phyloP scores from a whole-genome alignment of 2,113 vertebrate genomes.

The Dinomys branickii region DNA sequence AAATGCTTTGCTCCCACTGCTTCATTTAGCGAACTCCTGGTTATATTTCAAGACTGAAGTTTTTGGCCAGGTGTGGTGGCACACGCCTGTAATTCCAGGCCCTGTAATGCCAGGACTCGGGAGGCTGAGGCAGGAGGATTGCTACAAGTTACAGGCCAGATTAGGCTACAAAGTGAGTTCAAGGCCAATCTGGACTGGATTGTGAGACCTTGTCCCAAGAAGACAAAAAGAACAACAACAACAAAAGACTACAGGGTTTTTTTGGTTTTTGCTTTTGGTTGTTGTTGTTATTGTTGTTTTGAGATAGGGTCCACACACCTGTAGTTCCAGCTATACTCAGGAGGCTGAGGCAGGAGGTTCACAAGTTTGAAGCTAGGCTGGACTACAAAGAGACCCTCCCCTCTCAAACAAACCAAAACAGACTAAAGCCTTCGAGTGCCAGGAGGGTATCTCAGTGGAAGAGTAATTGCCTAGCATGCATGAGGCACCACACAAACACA shows the following conservation, averaged over 20 bases:
- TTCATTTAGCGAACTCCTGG: slow-evolving; percentile 5
- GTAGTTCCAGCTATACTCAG: neutral
- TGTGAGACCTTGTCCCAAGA: too few species aligned
- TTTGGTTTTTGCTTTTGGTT: too few species aligned
- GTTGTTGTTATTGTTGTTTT: too few species aligned
- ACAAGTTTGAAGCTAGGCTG: neutral
- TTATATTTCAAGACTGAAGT: slow-evolving; percentile 15
- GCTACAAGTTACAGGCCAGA: too few species aligned
- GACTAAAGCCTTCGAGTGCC: neutral
- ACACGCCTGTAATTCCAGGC: neutral
- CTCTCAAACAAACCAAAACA: neutral
- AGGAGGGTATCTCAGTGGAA: neutral
- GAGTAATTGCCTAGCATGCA: neutral
- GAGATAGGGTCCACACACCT: too few species aligned
- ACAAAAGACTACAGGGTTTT: too few species aligned
- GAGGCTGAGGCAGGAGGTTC: neutral
- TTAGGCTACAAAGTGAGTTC: too few species aligned
- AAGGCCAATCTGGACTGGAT: too few species aligned
- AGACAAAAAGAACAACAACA: too few species aligned
- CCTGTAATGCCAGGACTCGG: neutral
- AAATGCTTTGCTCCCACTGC: slow-evolving; percentile 27
- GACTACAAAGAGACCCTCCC: neutral
- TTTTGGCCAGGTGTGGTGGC: neutral
- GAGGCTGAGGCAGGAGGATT: neutral
- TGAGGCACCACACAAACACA: neutral